Percentiles rank a stretch among this genome's conserved stretches.
Evolutionary conservation across 2,113 vertebrate genomes (phyloP).

Genomic region (Aythya baeri): DNA sequence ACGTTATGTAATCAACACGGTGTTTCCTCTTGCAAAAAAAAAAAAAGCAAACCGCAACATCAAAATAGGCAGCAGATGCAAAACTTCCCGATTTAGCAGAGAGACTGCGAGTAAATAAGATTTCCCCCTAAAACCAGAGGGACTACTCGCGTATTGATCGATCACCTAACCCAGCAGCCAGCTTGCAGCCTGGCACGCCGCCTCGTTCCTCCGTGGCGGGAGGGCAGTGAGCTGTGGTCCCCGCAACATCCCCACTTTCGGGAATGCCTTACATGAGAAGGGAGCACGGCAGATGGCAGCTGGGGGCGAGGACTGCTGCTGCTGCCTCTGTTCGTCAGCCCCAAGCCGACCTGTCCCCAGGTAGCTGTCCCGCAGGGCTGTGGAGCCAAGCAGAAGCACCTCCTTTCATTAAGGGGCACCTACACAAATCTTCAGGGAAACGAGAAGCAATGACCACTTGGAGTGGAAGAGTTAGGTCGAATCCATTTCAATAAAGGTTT

Average conservation of each 20-base stretch:
- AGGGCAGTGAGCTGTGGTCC: background rate
- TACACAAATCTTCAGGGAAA: background rate
- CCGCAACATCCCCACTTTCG: too few relatives aligned
- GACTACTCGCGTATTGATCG: background rate
- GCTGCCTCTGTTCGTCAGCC: background rate
- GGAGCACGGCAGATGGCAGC: background rate
- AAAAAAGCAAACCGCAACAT: background rate
- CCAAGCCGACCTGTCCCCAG: background rate
- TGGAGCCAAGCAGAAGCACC: background rate
- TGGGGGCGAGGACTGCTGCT: background rate
- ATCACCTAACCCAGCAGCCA: background rate
- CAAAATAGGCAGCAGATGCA: background rate
- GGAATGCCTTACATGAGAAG: background rate
- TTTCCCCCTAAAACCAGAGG: background rate
- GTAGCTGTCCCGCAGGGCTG: fast-evolving
- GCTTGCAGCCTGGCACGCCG: background rate
- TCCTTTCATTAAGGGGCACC: background rate
- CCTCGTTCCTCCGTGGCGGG: background rate
- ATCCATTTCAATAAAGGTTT: background rate
- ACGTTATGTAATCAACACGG: background rate
- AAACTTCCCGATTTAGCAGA: background rate
- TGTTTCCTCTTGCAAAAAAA: background rate
- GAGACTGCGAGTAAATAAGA: background rate
- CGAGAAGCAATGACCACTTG: background rate
- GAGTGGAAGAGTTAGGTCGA: background rate